A percentile compares a stretch with the other conserved stretches of the same genome.
phyloP scores from a whole-genome alignment of 1,140 invertebrate species.

The Oryzaephilus surinamensis region DNA sequence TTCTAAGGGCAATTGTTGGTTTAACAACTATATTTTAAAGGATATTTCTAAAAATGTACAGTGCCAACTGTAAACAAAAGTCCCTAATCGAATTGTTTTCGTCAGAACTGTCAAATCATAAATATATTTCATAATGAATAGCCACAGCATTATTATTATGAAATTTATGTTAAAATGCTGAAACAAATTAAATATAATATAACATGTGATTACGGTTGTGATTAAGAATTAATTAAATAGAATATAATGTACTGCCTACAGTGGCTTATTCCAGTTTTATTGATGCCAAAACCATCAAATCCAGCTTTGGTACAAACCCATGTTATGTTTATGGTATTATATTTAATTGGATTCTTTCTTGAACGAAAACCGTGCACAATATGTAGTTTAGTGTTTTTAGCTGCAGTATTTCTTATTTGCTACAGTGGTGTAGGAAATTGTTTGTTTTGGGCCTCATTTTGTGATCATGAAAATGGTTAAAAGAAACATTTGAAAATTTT shows the following conservation, averaged over 20 bases:
- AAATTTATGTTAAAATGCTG: too few relatives aligned
- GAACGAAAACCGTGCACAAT: slow-evolving; percentile 95
- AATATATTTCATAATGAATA: too few relatives aligned
- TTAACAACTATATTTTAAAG: too few relatives aligned
- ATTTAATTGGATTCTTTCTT: slow-evolving; percentile 86
- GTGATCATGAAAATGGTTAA: slow-evolving; percentile 52
- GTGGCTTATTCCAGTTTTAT: slow-evolving; percentile 92
- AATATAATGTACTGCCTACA: slow-evolving; percentile 92
- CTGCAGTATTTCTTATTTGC: slow-evolving; percentile 86
- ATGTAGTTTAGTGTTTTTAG: slow-evolving; percentile 86
- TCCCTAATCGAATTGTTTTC: too few relatives aligned
- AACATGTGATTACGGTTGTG: background rate
- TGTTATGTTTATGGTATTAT: slow-evolving; percentile 92
- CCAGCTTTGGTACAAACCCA: slow-evolving; percentile 90
- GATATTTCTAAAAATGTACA: too few relatives aligned
- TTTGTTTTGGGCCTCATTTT: slow-evolving; percentile 78
- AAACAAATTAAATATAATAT: too few relatives aligned
- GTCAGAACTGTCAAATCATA: too few relatives aligned
- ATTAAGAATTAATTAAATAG: slow-evolving; percentile 4
- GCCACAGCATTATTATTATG: too few relatives aligned
- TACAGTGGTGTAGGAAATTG: slow-evolving; percentile 94
- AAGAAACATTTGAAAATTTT: too few relatives aligned
- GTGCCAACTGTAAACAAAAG: too few relatives aligned
- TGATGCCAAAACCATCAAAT: slow-evolving; percentile 94
- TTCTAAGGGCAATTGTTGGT: too few relatives aligned